Percentiles rank a stretch among this genome's conserved stretches.
Evolutionary conservation across 2,113 vertebrate genomes (phyloP).

Genomic region (Sclerurus mexicanus): DNA sequence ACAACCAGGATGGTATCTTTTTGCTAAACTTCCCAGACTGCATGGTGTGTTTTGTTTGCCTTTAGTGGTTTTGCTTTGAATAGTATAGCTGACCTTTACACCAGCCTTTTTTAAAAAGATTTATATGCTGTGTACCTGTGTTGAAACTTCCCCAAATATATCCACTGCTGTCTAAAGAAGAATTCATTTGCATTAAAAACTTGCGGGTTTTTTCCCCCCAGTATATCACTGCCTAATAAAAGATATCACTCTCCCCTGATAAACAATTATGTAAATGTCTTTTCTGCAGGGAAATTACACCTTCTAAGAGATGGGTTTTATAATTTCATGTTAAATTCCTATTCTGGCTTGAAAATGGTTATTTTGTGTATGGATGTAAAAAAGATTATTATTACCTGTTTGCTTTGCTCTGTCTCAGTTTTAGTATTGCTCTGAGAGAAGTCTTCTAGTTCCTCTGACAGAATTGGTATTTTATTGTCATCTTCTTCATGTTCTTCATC

Average conservation of each 20-base stretch:
- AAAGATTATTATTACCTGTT: slow-evolving; percentile 35
- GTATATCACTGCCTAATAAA: not conserved
- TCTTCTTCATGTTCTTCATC: slow-evolving; percentile 79
- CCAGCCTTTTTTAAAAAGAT: not conserved
- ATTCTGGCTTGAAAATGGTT: not conserved
- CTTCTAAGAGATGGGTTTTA: not conserved
- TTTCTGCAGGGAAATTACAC: not conserved
- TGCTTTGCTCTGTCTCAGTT: not conserved
- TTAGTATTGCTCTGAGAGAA: not conserved
- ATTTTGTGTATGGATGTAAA: not conserved
- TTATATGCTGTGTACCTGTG: not conserved
- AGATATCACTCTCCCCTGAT: not conserved
- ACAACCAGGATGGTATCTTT: not conserved
- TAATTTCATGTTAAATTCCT: not conserved
- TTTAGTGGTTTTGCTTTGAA: not conserved
- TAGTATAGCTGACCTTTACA: not conserved
- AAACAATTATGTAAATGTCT: not conserved
- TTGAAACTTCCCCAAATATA: not conserved
- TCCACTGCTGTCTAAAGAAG: not conserved
- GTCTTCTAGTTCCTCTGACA: not conserved
- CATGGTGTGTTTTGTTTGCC: not conserved
- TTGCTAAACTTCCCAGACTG: not conserved
- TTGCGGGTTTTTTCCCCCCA: not conserved
- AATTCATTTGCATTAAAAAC: not conserved
- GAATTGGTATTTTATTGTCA: slow-evolving; percentile 35